Conservation (phyloP, 2,797 vertebrate species). For the Esox lucius region DNA sequence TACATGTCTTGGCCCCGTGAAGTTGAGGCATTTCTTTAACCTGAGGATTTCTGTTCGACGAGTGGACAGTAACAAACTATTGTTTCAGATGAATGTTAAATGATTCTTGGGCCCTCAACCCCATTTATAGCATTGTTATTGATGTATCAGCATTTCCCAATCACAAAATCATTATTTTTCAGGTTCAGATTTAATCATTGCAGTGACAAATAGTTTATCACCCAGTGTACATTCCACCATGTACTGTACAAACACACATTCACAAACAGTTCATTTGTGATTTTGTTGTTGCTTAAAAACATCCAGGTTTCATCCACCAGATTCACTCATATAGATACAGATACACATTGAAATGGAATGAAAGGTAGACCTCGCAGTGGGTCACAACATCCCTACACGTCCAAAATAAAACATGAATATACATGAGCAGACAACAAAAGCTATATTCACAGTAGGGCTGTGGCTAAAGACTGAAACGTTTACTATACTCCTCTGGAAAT, state of each 20-base stretch:
- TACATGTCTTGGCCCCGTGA: neutral
- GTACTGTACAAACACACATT: neutral
- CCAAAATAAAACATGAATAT: constrained; percentile 8
- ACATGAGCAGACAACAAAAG: neutral
- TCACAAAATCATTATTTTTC: neutral
- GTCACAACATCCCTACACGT: neutral
- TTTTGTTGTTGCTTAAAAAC: constrained; percentile 1
- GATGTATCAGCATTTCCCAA: neutral
- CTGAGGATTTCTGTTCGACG: constrained; percentile 24
- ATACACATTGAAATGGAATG: constrained; percentile 7
- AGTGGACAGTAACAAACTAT: constrained; percentile 14
- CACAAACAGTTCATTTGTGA: constrained; percentile 5
- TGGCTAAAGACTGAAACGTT: constrained; percentile 4
- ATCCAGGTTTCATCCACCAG: constrained; percentile 10
- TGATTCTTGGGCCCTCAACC: neutral
- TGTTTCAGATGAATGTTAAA: neutral
- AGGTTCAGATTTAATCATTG: constrained; percentile 3
- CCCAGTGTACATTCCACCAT: neutral
- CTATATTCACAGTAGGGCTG: neutral
- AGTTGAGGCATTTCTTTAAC: constrained; percentile 12
- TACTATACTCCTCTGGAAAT: constrained; percentile 9
- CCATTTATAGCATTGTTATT: neutral
- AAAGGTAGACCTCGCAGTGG: constrained; percentile 6
- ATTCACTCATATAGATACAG: neutral
- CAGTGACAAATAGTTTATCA: neutral